A percentile compares a stretch with the other conserved stretches of the same genome.
phyloP scores from a whole-genome alignment of 2,113 vertebrate genomes.

The Lagopus muta region DNA sequence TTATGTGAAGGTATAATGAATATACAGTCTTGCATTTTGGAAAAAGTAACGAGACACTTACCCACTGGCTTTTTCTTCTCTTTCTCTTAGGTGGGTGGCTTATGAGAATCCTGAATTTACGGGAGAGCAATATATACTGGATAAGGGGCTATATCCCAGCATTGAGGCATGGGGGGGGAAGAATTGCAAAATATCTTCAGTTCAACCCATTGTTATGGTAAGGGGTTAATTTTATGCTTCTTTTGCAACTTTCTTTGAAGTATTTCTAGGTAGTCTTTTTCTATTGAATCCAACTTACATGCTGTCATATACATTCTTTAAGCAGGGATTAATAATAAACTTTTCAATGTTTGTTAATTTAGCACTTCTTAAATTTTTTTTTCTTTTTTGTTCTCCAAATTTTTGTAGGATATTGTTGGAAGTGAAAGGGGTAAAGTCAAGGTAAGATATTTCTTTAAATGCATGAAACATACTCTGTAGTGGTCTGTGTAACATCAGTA shows the following conservation, averaged over 20 bases:
- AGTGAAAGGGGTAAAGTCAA: conserved; percentile 72
- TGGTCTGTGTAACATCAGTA: not conserved
- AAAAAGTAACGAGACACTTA: not conserved
- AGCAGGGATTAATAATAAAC: not conserved
- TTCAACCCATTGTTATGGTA: conserved; percentile 92
- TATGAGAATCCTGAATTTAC: conserved; percentile 93
- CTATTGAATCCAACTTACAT: not conserved
- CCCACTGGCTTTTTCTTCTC: not conserved
- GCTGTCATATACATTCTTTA: not conserved
- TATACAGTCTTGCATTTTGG: not conserved
- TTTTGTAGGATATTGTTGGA: conserved; percentile 76
- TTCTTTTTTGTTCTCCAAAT: not conserved
- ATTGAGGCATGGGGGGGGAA: conserved; percentile 90
- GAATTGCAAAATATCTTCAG: conserved; percentile 86
- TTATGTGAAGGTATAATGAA: not conserved
- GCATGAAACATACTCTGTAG: not conserved
- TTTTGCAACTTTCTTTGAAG: not conserved
- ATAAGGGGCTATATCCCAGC: conserved; percentile 89
- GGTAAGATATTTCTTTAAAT: conserved; percentile 69
- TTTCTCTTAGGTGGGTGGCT: conserved; percentile 88
- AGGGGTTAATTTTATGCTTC: conserved; percentile 49
- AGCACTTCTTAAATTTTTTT: conserved; percentile 3
- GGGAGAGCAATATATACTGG: conserved; percentile 90
- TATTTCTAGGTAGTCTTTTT: not conserved
- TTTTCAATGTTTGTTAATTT: not conserved